phyloP scores from a whole-genome alignment of 2,113 vertebrate genomes.

The Vanacampus margaritifer region DNA sequence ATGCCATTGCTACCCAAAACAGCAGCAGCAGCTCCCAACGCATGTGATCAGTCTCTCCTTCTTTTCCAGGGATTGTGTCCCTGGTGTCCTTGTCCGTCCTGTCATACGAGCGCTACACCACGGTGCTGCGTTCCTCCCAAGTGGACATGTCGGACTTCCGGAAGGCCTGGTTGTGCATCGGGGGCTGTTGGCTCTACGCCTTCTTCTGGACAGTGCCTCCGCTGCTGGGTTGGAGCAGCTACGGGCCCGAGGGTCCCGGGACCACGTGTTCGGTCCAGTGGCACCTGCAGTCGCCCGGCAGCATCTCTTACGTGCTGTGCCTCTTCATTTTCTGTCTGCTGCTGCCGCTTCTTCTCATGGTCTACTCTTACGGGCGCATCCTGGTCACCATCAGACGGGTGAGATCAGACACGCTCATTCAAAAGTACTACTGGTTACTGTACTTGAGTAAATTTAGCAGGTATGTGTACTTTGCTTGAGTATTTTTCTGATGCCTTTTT shows the following conservation, averaged over 20 bases:
- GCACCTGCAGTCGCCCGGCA: constrained; percentile 72
- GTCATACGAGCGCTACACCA: constrained; percentile 66
- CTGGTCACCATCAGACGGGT: constrained; percentile 57
- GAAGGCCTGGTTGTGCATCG: constrained; percentile 64
- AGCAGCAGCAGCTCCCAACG: too few species aligned
- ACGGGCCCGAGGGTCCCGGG: constrained; percentile 73
- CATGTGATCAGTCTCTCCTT: not conserved
- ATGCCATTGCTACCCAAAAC: too few species aligned
- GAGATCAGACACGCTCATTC: constrained; percentile 21
- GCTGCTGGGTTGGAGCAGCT: constrained; percentile 79
- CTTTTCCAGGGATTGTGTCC: constrained; percentile 66
- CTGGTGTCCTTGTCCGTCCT: constrained; percentile 67
- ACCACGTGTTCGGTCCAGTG: constrained; percentile 75
- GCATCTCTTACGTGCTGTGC: constrained; percentile 77
- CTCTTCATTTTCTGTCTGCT: constrained; percentile 79
- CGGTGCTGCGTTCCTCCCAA: constrained; percentile 45
- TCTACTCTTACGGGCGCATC: constrained; percentile 73
- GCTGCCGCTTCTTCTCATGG: constrained; percentile 74
- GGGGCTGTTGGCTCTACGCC: constrained; percentile 76
- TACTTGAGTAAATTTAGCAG: too few species aligned
- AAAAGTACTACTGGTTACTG: not conserved
- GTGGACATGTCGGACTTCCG: constrained; percentile 64
- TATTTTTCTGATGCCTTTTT: too few species aligned
- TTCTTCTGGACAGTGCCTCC: constrained; percentile 74
- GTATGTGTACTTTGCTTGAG: too few species aligned